phyloP scores from a whole-genome alignment of 2,888 invertebrate species.

The Ochropleura plecta region DNA sequence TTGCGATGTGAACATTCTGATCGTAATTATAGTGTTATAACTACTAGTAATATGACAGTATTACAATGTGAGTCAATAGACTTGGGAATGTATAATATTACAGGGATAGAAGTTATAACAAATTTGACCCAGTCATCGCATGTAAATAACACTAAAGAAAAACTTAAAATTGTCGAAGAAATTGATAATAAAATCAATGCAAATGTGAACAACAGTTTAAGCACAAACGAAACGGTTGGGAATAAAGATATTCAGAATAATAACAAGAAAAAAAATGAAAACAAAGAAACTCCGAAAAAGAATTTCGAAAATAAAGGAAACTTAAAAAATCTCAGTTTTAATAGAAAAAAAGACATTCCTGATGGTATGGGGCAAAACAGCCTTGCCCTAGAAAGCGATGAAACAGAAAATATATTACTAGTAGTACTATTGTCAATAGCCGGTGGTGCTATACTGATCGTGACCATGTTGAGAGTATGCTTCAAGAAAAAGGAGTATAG shows the following conservation, averaged over 20 bases:
- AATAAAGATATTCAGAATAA: neutral
- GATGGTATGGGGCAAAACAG: neutral
- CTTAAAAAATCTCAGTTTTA: neutral
- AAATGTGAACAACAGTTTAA: neutral
- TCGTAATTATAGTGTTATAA: neutral
- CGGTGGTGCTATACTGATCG: conserved; percentile 13
- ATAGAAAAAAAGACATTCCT: conserved; percentile 31
- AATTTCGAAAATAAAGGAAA: neutral
- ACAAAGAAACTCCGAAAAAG: neutral
- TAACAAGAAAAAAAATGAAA: neutral
- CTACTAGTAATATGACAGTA: neutral
- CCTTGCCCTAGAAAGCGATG: neutral
- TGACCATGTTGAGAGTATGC: conserved; percentile 9
- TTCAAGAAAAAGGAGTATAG: conserved; percentile 20
- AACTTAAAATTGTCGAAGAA: neutral
- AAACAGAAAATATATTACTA: conserved; percentile 27
- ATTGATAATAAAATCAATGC: neutral
- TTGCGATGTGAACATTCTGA: conserved; percentile 33
- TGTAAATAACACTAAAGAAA: conserved; percentile 1
- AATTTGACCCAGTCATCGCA: neutral
- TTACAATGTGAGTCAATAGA: conserved; percentile 39
- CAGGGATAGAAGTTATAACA: conserved; percentile 2
- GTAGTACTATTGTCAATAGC: conserved; percentile 26
- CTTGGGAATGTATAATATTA: conserved; percentile 12
- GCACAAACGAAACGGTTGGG: neutral